A percentile compares a stretch with the other conserved stretches of the same genome.
phyloP scores from a whole-genome alignment of 30 jellyfish, hydroid and myxozoan genomes.

The Hydra vulgaris region DNA sequence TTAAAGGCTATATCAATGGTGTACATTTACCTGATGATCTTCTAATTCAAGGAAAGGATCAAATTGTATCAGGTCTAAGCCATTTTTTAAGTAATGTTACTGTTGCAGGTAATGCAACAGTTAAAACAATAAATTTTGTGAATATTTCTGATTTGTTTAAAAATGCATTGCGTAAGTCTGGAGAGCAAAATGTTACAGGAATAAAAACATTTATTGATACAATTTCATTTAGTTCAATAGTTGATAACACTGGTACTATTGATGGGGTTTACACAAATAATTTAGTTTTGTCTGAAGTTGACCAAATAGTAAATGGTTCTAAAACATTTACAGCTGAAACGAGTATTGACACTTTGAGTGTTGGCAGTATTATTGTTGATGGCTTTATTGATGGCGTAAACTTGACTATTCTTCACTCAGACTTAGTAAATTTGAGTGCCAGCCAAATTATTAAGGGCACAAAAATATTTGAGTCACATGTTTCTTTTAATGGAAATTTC shows the following conservation, averaged over 20 bases:
- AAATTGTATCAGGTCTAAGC: conserved; percentile 40
- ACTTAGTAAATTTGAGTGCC: conserved; percentile 34
- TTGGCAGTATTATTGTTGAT: conserved; percentile 15
- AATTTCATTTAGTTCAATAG: conserved; percentile 5
- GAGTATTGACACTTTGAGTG: neutral
- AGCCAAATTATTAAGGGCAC: conserved; percentile 44
- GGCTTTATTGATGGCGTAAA: conserved; percentile 72
- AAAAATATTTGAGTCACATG: conserved; percentile 19
- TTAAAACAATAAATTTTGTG: conserved; percentile 28
- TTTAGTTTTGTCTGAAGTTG: conserved; percentile 26
- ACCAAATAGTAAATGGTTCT: conserved; percentile 31
- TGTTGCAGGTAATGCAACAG: conserved; percentile 23
- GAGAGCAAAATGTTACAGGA: conserved; percentile 33
- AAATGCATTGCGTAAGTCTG: conserved; percentile 26
- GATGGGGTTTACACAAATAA: conserved; percentile 48
- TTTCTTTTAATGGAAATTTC: conserved; percentile 49
- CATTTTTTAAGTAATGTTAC: conserved; percentile 33
- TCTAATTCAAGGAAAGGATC: conserved; percentile 30
- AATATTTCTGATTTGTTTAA: conserved; percentile 47
- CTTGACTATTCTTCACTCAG: conserved; percentile 34
- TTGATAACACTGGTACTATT: conserved; percentile 40
- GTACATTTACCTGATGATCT: conserved; percentile 48
- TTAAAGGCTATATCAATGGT: conserved; percentile 56
- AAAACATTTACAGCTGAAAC: conserved; percentile 22
- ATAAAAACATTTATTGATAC: conserved; percentile 30